Conservation (phyloP, 1,140 invertebrate species). For the Ooceraea biroi region DNA sequence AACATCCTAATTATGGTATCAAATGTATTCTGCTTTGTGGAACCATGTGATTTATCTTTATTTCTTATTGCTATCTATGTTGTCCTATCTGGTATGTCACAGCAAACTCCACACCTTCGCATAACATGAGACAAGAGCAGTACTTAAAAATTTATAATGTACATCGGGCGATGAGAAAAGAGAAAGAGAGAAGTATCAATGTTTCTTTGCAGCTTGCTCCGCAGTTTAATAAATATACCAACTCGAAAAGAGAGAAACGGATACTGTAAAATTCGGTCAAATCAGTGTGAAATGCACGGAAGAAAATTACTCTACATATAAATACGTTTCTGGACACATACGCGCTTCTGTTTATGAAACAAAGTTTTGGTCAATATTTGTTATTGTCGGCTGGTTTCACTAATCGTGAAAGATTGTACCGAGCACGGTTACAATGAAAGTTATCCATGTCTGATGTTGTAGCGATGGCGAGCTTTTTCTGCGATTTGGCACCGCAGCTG, state of each 20-base stretch:
- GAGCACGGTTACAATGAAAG: conserved; percentile 72
- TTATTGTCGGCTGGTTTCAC: conserved; percentile 31
- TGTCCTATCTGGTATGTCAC: conserved; percentile 79
- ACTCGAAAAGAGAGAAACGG: neutral
- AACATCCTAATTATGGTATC: conserved; percentile 25
- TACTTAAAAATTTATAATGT: conserved; percentile 54
- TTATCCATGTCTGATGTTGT: conserved; percentile 85
- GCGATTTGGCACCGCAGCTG: conserved; percentile 90
- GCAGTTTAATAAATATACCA: neutral
- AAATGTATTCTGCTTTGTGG: conserved; percentile 34
- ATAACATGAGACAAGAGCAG: conserved; percentile 70
- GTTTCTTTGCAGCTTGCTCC: neutral
- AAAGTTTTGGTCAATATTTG: conserved; percentile 34
- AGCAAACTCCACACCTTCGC: conserved; percentile 83
- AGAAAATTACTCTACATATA: neutral
- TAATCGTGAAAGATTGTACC: conserved; percentile 21
- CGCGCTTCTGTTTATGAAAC: neutral
- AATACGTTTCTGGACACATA: neutral
- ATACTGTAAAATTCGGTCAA: conserved; percentile 2
- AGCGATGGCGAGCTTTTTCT: conserved; percentile 90
- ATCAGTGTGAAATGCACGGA: conserved; percentile 14
- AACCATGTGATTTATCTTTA: conserved; percentile 57
- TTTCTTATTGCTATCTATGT: conserved; percentile 48
- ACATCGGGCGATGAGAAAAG: conserved; percentile 19
- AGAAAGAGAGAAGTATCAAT: conserved; percentile 27